Evolutionary conservation across 2,888 invertebrate genomes (phyloP).

Genomic region (Myopa testacea): DNA sequence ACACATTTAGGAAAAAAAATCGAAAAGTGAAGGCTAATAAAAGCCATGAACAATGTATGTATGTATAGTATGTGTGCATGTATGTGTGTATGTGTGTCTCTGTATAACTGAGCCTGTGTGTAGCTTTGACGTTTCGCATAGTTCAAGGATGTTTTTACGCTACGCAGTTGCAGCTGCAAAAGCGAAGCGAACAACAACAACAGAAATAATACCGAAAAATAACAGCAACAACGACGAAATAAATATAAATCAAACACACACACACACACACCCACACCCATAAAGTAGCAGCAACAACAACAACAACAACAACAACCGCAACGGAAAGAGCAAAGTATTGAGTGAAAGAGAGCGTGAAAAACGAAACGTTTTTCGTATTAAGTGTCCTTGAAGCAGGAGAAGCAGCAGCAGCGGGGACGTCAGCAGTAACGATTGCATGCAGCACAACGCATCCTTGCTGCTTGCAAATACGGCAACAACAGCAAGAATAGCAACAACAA

Average conservation of each 20-base stretch:
- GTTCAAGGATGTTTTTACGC: slow-evolving; percentile 53
- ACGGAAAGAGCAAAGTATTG: neutral
- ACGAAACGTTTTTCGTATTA: slow-evolving; percentile 5
- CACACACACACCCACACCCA: slow-evolving; percentile 7
- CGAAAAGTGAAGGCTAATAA: neutral
- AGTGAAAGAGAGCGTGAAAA: slow-evolving; percentile 1
- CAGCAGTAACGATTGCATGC: neutral
- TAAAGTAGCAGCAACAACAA: neutral
- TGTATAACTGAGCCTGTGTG: neutral
- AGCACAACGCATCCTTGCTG: slow-evolving; percentile 15
- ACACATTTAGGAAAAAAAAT: neutral
- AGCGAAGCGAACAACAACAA: neutral
- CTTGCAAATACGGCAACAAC: neutral
- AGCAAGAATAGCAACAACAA: neutral
- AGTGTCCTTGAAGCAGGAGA: slow-evolving; percentile 26
- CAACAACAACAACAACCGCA: neutral
- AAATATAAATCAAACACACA: slow-evolving; percentile 18
- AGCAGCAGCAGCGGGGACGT: too few species aligned
- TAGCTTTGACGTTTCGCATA: slow-evolving; percentile 29
- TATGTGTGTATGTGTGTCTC: neutral
- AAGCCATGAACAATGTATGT: neutral
- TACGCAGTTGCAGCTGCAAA: slow-evolving; percentile 41
- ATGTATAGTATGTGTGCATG: neutral
- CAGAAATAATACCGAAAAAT: neutral
- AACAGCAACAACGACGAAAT: neutral